phyloP scores from a whole-genome alignment of 2,113 vertebrate genomes.

The Haemorhous mexicanus region DNA sequence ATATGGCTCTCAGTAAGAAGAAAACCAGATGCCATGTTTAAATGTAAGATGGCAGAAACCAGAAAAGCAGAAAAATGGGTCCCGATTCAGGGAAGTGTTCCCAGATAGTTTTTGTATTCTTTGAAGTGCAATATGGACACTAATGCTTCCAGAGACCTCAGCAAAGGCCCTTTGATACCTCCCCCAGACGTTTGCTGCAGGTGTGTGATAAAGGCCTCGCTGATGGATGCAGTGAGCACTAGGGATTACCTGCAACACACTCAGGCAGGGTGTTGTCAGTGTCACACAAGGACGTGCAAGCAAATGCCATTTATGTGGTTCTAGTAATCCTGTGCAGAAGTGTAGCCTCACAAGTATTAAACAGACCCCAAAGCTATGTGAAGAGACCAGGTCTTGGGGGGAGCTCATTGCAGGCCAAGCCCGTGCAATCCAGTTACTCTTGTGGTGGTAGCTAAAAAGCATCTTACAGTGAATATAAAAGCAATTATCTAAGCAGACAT shows the following conservation, averaged over 20 bases:
- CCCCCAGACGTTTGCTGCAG: neutral
- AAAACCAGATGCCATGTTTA: conserved; percentile 49
- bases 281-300: neutral
- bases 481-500: neutral
- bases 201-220: neutral
- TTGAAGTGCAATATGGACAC: neutral
- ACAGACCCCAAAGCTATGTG: neutral
- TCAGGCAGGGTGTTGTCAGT: neutral
- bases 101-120: neutral
- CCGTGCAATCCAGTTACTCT: neutral
- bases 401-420: neutral
- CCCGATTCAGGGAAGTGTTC: neutral
- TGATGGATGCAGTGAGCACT: neutral
- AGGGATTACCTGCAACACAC: neutral
- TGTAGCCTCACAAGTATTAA: neutral
- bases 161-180: neutral
- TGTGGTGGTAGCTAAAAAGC: neutral
- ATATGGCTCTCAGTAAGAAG: conserved; percentile 31
- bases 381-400: neutral
- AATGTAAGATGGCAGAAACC: conserved; percentile 33
- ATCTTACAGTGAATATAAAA: neutral
- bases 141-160: neutral
- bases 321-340: neutral
- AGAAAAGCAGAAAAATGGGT: conserved; percentile 6
- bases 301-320: neutral